Percentiles rank a stretch among this genome's conserved stretches.
Evolutionary conservation across 2,888 invertebrate species (phyloP).

Genomic region (Euphydryas editha): DNA sequence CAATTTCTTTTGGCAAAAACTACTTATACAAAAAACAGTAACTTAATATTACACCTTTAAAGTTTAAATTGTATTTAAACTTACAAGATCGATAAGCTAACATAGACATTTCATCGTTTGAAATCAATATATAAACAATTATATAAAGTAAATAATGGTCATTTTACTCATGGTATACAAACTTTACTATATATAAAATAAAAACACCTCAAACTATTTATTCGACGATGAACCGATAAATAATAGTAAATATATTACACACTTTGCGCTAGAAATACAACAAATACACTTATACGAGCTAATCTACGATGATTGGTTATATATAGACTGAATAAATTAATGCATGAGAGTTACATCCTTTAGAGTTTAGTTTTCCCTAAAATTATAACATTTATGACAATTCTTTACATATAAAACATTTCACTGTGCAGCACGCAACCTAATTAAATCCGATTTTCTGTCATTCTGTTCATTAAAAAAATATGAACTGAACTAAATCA

Average conservation of each 20-base stretch:
- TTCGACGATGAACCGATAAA: slow-evolving; percentile 55
- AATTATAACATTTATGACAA: slow-evolving; percentile 51
- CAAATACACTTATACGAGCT: slow-evolving; percentile 77
- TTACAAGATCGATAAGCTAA: slow-evolving; percentile 13
- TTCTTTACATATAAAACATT: slow-evolving; percentile 26
- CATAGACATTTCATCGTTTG: slow-evolving; percentile 38
- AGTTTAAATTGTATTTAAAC: slow-evolving; percentile 38
- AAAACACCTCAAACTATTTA: slow-evolving; percentile 55
- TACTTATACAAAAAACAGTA: slow-evolving; percentile 22
- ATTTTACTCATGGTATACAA: slow-evolving; percentile 36
- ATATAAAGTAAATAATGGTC: slow-evolving; percentile 37
- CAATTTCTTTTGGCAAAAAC: slow-evolving; percentile 25
- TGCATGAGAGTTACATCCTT: slow-evolving; percentile 48
- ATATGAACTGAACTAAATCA: neutral
- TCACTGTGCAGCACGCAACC: slow-evolving; percentile 41
- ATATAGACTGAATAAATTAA: slow-evolving; percentile 60
- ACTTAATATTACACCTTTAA: slow-evolving; percentile 18
- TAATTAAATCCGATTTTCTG: neutral
- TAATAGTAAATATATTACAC: slow-evolving; percentile 68
- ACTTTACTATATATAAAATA: slow-evolving; percentile 39
- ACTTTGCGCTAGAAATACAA: slow-evolving; percentile 68
- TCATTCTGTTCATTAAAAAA: neutral
- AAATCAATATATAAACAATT: slow-evolving; percentile 13
- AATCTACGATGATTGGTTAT: slow-evolving; percentile 65
- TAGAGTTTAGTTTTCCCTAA: slow-evolving; percentile 54